phyloP scores from a whole-genome alignment of 2,797 vertebrate species.

The Myotis pilosus region DNA sequence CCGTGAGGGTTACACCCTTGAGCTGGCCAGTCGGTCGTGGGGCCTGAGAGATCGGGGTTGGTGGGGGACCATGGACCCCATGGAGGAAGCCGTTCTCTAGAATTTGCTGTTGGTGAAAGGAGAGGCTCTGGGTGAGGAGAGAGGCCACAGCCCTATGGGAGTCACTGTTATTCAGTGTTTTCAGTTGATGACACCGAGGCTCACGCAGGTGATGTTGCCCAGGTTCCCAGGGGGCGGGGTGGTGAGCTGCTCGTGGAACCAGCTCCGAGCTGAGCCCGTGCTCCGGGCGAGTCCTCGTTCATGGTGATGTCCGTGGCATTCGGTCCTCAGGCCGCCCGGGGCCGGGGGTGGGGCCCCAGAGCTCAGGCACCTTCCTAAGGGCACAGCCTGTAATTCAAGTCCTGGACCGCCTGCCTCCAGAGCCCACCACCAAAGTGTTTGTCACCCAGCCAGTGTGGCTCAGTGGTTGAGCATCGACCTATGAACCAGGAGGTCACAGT shows the following conservation, averaged over 20 bases:
- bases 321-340: neutral
- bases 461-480: too few species aligned
- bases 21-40: rapidly evolving
- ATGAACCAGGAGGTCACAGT: too few species aligned
- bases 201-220: neutral
- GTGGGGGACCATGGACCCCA: neutral
- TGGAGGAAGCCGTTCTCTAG: neutral
- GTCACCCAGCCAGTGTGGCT: neutral
- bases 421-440: neutral
- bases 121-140: too few species aligned
- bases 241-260: rapidly evolving
- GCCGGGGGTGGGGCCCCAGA: too few species aligned
- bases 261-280: rapidly evolving
- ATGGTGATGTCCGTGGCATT: rapidly evolving
- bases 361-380: neutral
- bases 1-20: neutral
- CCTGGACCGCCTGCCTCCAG: neutral
- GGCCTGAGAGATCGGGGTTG: too few species aligned
- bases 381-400: neutral
- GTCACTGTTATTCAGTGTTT: neutral
- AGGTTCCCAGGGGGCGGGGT: rapidly evolving
- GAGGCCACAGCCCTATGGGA: too few species aligned
- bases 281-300: too few species aligned
- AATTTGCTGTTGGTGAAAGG: neutral
- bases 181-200: neutral